These are phyloP conservation scores for Caracal caracal DNA, from an alignment of 2,113 vertebrate species.

Conservation along the genomic window DNA sequence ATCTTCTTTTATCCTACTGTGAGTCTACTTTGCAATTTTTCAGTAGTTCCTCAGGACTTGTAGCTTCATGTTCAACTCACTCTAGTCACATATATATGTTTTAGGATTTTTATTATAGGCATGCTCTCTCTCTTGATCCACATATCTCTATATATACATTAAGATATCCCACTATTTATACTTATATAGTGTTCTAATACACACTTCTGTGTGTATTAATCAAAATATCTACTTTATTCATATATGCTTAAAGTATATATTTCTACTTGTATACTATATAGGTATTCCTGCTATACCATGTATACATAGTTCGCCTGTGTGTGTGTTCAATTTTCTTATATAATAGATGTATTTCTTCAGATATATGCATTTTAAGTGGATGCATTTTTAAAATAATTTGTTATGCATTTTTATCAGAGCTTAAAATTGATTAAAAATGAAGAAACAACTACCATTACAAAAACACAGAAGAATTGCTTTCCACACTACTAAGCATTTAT, in stretches of 20 bases:
- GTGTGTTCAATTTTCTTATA: background rate
- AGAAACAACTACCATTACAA: background rate
- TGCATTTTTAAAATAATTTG: background rate
- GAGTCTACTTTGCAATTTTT: background rate
- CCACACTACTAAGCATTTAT: background rate
- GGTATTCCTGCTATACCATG: background rate
- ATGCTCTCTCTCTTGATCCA: background rate
- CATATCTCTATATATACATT: background rate
- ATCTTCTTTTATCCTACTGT: background rate
- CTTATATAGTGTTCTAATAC: background rate
- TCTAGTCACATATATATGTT: background rate
- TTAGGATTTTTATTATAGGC: background rate
- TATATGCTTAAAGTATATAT: background rate
- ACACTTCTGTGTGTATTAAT: background rate
- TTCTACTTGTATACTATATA: background rate
- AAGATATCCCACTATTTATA: background rate
- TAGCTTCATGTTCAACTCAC: background rate
- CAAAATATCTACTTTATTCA: background rate
- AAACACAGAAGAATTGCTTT: background rate
- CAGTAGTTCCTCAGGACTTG: background rate
- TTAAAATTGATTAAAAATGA: background rate
- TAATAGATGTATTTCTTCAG: background rate
- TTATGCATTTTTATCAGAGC: background rate
- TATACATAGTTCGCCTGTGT: background rate
- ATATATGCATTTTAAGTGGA: background rate